Evolutionary conservation across 2,888 invertebrate genomes (phyloP), one percentile per base, ranked within the genome.

Genomic region (Prosopocoilus inquinatus): DNA sequence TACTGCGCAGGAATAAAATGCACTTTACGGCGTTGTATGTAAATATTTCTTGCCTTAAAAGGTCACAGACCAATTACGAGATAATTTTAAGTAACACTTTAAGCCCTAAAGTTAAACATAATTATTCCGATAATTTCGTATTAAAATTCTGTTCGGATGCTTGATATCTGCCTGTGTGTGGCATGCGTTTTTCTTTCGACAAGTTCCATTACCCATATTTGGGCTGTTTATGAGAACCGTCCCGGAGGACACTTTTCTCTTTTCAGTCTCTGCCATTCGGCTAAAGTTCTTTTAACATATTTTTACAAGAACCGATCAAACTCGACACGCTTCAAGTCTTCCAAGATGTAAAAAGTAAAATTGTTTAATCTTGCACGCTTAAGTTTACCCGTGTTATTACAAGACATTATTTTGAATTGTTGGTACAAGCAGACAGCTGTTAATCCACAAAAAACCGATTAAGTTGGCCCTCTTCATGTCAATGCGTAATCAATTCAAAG

Each of bases 191-290:
- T 57, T 57, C 52, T 57, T 52, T 53, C 49, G 53, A 45, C 53
- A 38, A 39, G 57, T 49, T 57, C 52, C 57, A 57, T 57, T 57
- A 57, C 38, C 57, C 57, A 16, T 57, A 57, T 53, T 53, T 53
- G 53, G 53, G 16, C n/a, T 41, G 53, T 53, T 53, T 53, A 53
- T 43, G 47, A 53, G 43, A 41, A 36, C 43, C 47, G 41, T 47
- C 39, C 41, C 41, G 33, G 28, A 53, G 47, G 43, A 48, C 47
- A 9, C 35, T 53, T 44, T 46, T 11, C 43, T 48, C 47, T 47
- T 41, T 47, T 47, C 35, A 9, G 33, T 43, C 43, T 47, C 12
- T 12, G 28, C 35, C 32, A 51, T 44, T 36, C 45, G 33, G 11
- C 47, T 41, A 28, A 28, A 28, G 20, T 3, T 28, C 20, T 28